phyloP scores from a whole-genome alignment of 1,140 invertebrate genomes.

The Drosophila nebulosa region DNA sequence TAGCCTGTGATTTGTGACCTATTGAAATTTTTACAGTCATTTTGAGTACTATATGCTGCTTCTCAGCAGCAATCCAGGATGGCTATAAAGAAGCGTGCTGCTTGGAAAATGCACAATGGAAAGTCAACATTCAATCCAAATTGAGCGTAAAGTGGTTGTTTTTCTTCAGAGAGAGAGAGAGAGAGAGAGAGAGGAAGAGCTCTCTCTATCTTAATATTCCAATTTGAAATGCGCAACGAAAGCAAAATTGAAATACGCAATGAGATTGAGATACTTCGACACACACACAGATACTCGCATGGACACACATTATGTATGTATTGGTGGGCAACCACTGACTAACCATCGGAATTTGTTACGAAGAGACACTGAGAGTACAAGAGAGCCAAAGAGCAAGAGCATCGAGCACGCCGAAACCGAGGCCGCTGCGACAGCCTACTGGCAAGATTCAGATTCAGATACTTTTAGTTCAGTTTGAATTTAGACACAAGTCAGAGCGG shows the following conservation, averaged over 20 bases:
- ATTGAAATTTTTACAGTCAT: slow-evolving; percentile 2
- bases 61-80: not conserved
- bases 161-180: slow-evolving; percentile 11
- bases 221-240: slow-evolving; percentile 57
- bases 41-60: too few species aligned
- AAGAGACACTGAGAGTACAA: not conserved
- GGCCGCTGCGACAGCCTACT: slow-evolving; percentile 12
- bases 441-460: slow-evolving; percentile 14
- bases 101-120: slow-evolving; percentile 54
- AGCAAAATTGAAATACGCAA: slow-evolving; percentile 57
- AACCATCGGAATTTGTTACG: slow-evolving; percentile 64
- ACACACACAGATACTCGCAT: slow-evolving; percentile 20
- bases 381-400: slow-evolving; percentile 13
- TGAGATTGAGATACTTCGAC: slow-evolving; percentile 5
- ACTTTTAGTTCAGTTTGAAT: slow-evolving; percentile 71
- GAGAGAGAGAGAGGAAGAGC: not conserved
- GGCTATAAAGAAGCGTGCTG: slow-evolving; percentile 6
- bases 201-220: slow-evolving; percentile 18
- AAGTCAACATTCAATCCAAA: slow-evolving; percentile 47
- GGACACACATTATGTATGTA: slow-evolving; percentile 8
- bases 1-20: not conserved
- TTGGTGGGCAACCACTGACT: slow-evolving; percentile 57
- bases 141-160: slow-evolving; percentile 70
- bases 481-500: slow-evolving; percentile 71
- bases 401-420: not conserved